A percentile compares a stretch with the other conserved stretches of the same genome.
Evolutionary conservation across 2,797 vertebrate species (phyloP).

Genomic region (Malurus leucopterus): DNA sequence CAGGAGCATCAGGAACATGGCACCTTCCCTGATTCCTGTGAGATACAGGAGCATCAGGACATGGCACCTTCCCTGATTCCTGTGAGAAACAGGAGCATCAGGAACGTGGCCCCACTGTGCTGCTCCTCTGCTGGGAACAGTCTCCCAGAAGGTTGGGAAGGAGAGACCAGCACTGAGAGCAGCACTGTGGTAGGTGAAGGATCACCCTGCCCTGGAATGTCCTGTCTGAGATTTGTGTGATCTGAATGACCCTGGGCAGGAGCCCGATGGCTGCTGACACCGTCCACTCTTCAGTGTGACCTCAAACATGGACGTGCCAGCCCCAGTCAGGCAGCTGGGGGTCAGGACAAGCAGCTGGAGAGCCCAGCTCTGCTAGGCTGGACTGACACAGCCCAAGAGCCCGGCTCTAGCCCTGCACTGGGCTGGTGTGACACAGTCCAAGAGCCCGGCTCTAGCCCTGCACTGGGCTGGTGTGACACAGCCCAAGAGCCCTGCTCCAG

Average conservation of each 20-base stretch:
- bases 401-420: too few relatives aligned
- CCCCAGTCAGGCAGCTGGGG: neutral
- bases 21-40: too few relatives aligned
- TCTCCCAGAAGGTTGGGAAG: fast-evolving
- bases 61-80: too few relatives aligned
- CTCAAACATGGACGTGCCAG: neutral
- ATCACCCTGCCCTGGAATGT: neutral
- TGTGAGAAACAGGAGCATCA: too few relatives aligned
- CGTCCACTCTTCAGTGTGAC: neutral
- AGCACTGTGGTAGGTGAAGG: fast-evolving
- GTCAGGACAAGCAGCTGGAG: neutral
- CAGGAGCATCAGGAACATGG: too few relatives aligned
- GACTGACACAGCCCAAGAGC: too few relatives aligned
- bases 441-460: too few relatives aligned
- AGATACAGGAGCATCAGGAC: too few relatives aligned
- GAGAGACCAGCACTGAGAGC: neutral
- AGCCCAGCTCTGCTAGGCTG: too few relatives aligned
- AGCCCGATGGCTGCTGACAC: neutral
- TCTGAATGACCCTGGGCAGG: neutral
- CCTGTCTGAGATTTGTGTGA: neutral
- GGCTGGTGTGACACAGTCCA: too few relatives aligned
- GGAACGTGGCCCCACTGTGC: neutral
- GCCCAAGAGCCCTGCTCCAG: too few relatives aligned
- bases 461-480: too few relatives aligned
- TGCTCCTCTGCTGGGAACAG: neutral